Evolutionary conservation across 64 coral and sea anemone species (phyloP).

Genomic region (Stichodactyla helianthus): DNA sequence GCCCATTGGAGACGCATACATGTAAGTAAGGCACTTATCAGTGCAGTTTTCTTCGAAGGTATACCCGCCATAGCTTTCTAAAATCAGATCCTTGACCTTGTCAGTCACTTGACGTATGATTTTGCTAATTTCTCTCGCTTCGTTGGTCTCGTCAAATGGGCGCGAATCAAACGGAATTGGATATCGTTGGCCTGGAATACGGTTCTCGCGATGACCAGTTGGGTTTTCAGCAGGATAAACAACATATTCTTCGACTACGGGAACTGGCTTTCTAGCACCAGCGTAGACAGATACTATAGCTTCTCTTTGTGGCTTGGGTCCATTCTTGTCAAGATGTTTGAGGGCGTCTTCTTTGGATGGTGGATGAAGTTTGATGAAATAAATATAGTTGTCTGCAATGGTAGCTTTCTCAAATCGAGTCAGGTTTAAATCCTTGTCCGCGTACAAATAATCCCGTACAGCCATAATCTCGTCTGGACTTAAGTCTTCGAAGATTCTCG

Average conservation of each 20-base stretch:
- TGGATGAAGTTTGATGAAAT: slow-evolving; percentile 59
- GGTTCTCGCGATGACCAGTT: slow-evolving; percentile 4
- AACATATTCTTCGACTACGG: slow-evolving; percentile 62
- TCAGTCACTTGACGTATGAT: slow-evolving; percentile 28
- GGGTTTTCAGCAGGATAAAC: slow-evolving; percentile 32
- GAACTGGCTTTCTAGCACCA: slow-evolving; percentile 27
- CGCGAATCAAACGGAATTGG: slow-evolving; percentile 58
- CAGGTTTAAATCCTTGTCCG: slow-evolving; percentile 44
- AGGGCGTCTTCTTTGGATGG: slow-evolving; percentile 62
- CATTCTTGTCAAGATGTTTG: slow-evolving; percentile 46
- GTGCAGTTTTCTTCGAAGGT: slow-evolving; percentile 16
- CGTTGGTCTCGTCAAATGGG: slow-evolving; percentile 49
- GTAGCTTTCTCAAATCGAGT: slow-evolving; percentile 55
- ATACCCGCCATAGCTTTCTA: slow-evolving; percentile 71
- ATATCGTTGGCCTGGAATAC: slow-evolving; percentile 25
- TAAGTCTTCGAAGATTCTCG: slow-evolving; percentile 66
- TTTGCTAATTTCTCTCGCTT: slow-evolving; percentile 22
- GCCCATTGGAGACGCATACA: slow-evolving; percentile 42
- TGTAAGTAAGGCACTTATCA: slow-evolving; percentile 40
- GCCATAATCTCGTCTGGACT: slow-evolving; percentile 50
- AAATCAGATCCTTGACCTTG: slow-evolving; percentile 8
- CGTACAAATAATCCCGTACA: slow-evolving; percentile 65
- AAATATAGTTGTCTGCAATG: slow-evolving; percentile 63
- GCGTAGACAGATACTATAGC: slow-evolving; percentile 53
- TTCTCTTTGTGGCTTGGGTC: slow-evolving; percentile 27